Conservation (phyloP, 2,888 invertebrate genomes). For the Eledone cirrhosa region DNA sequence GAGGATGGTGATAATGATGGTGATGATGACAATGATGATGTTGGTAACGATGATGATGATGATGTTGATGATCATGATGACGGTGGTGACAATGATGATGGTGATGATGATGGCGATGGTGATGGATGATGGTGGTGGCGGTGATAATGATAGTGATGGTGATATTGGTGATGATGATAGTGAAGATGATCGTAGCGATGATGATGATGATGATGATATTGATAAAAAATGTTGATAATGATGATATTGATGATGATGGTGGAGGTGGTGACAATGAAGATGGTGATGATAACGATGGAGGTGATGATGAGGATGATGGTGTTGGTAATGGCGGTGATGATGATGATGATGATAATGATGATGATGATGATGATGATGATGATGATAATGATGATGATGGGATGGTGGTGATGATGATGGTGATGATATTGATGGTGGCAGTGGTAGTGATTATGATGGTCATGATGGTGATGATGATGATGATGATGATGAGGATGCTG, state of each 20-base stretch:
- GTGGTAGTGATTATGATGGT: not conserved
- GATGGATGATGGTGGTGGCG: not conserved
- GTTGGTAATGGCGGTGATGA: not conserved
- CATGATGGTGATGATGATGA: not conserved
- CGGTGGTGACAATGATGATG: not conserved
- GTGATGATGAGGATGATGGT: not conserved
- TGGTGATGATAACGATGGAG: not conserved
- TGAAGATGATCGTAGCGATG: not conserved
- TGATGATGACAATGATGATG: not conserved
- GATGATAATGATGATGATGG: not conserved
- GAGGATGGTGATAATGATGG: not conserved
- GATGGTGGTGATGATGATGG: no score
- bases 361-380: not conserved
- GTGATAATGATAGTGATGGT: not conserved
- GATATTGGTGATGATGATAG: not conserved
- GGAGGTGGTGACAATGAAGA: not conserved
- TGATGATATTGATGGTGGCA: not conserved
- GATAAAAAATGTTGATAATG: not conserved
- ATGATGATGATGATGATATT: not conserved
- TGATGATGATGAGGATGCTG: not conserved
- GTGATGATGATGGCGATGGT: not conserved
- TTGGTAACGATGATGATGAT: not conserved
- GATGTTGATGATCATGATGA: not conserved
- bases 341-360: conserved; percentile 2
- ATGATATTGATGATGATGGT: not conserved